These are phyloP conservation scores for Heliconius hewitsoni DNA, from an alignment of 1,140 invertebrate species.

Conservation along the genomic window DNA sequence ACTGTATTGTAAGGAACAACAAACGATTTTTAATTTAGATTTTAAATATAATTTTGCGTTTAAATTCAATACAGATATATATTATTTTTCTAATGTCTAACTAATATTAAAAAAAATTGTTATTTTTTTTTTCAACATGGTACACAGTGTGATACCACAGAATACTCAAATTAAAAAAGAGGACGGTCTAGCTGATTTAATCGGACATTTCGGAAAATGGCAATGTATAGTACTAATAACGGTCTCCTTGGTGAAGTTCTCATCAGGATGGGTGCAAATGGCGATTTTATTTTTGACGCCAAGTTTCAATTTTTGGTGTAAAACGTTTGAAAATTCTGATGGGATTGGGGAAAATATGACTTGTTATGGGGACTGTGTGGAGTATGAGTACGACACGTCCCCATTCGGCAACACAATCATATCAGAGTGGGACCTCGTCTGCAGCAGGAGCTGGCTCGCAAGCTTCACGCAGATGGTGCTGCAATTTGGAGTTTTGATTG, in stretches of 20 bases:
- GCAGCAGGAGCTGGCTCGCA: conserved; percentile 72
- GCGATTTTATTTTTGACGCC: conserved; percentile 77
- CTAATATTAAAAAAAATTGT: too few species aligned
- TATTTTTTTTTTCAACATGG: conserved; percentile 40
- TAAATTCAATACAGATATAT: too few species aligned
- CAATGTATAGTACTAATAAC: conserved; percentile 79
- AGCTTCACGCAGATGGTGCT: conserved; percentile 79
- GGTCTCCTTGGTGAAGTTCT: conserved; percentile 81
- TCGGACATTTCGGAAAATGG: conserved; percentile 83
- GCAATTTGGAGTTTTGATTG: conserved; percentile 79
- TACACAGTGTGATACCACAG: conserved; percentile 40
- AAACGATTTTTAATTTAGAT: too few species aligned
- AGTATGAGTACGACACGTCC: conserved; percentile 70
- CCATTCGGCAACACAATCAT: conserved; percentile 78
- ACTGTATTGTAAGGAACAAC: background rate
- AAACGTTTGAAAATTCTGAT: conserved; percentile 47
- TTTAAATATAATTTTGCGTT: too few species aligned
- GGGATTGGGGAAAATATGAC: conserved; percentile 49
- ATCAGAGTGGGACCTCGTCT: conserved; percentile 81
- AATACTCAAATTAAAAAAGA: conserved; percentile 49
- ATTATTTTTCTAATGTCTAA: too few species aligned
- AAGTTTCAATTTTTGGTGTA: conserved; percentile 50
- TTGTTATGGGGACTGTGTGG: conserved; percentile 57
- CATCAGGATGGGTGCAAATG: conserved; percentile 82
- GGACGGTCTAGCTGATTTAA: conserved; percentile 55